Conservation (phyloP, 2,113 vertebrate species). For the Globicephala melas region DNA sequence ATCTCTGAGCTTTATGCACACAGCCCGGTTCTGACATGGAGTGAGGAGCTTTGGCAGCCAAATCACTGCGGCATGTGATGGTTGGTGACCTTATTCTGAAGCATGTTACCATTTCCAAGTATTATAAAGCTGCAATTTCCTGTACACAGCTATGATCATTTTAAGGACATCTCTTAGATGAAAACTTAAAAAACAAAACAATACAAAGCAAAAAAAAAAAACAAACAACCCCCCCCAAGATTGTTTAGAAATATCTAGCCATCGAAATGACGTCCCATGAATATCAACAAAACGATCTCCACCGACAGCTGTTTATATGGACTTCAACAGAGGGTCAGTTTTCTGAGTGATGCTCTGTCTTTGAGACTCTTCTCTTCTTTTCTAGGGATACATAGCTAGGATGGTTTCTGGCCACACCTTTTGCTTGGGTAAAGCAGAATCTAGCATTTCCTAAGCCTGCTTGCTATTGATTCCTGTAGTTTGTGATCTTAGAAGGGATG, state of each 20-base stretch:
- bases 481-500: not conserved
- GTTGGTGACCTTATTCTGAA: not conserved
- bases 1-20: not conserved
- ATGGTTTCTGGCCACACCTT: not conserved
- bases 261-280: not conserved
- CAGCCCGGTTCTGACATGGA: not conserved
- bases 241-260: not conserved
- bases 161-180: not conserved
- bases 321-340: not conserved
- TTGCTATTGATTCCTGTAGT: not conserved
- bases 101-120: not conserved
- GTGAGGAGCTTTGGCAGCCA: not conserved
- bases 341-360: not conserved
- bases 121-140: not conserved
- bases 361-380: not conserved
- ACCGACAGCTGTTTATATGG: not conserved
- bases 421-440: not conserved
- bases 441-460: not conserved
- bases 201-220: not conserved
- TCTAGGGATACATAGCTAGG: not conserved
- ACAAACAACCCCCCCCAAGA: not conserved
- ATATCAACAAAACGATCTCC: not conserved
- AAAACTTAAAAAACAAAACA: not conserved
- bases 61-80: not conserved
- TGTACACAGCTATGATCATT: not conserved